Base-by-base conservation (phyloP, 2,113 vertebrate genomes). In the Lontra canadensis region DNA sequence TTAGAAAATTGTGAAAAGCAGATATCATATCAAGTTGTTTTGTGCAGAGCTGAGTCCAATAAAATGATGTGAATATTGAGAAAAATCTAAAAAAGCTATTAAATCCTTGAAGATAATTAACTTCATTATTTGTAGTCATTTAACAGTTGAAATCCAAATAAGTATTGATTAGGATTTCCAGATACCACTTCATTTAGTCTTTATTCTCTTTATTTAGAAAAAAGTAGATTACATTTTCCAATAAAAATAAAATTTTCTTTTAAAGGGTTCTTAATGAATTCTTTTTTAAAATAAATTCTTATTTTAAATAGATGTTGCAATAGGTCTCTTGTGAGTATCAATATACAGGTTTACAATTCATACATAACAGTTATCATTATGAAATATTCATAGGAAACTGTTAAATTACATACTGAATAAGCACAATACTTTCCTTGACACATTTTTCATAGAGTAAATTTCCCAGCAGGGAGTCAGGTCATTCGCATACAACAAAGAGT, bases 391-490 rank as follows among this genome's bases (percentile, higher is more conserved):
- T 94, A 98, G 94, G 74, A 96, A 71, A 96, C 97, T 88, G 97
- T 95, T 98, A 98, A 98, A 98, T 98, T 98, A 98, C 98, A 97
- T 97, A 97, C 96, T 80, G 97, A 98, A 98, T 98, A 98, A 98
- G 26, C 1, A 97, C 69, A 94, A n/a, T 95, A 95, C 96, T 98
- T 97, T 98, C 57, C 2, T 97, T 98, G 93, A 98, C 97, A 97
- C 94, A 98, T 96, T 98, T 98, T 97, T 98, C 65, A 47, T 97
- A 91, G 97, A 96, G 73, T 98, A 97, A 98, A 98, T 98, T 98
- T 98, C 97, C 97, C 97, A 97, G 86, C 39, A 95, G 98, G 92
- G 94, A 96, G 83, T 95, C 92, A 97, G 97, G 95, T 97, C 71
- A 88, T 88, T 98, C 97, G 85, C 96, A 97, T 89, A 84, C 97